phyloP scores from a whole-genome alignment of 2,113 vertebrate species.

The Cettia cetti region DNA sequence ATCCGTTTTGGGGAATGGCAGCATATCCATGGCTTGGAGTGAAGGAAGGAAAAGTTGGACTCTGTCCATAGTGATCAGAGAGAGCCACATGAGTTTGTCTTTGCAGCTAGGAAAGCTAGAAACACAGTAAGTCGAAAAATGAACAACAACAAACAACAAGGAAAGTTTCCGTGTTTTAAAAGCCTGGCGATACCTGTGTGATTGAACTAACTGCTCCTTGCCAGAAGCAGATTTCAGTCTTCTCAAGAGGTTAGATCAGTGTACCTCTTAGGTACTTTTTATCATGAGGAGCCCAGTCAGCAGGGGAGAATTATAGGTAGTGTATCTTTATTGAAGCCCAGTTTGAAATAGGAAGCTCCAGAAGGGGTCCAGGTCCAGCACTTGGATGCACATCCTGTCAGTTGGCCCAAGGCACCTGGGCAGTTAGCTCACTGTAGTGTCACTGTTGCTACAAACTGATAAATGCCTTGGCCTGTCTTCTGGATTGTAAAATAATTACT shows the following conservation, averaged over 20 bases:
- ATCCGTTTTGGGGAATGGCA: not conserved
- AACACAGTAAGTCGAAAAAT: not conserved
- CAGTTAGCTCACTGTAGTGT: accelerated
- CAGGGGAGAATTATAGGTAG: not conserved
- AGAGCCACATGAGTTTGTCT: not conserved
- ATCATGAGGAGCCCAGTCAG: not conserved
- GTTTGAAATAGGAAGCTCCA: not conserved
- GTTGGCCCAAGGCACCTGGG: not conserved
- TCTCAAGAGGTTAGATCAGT: not conserved
- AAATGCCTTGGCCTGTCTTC: not conserved
- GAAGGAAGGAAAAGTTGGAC: not conserved
- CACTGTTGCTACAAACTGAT: not conserved
- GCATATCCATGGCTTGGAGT: not conserved
- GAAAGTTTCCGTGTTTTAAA: not conserved
- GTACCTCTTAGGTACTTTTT: not conserved
- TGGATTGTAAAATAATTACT: not conserved
- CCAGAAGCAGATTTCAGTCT: not conserved
- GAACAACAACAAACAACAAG: not conserved
- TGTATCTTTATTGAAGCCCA: not conserved
- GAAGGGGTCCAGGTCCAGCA: not conserved
- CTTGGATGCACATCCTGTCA: not conserved
- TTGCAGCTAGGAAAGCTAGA: not conserved
- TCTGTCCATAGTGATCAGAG: not conserved
- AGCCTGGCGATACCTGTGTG: not conserved
- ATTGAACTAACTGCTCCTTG: not conserved